Base-by-base conservation (phyloP, 2,113 vertebrate genomes). In the Menura novaehollandiae region DNA sequence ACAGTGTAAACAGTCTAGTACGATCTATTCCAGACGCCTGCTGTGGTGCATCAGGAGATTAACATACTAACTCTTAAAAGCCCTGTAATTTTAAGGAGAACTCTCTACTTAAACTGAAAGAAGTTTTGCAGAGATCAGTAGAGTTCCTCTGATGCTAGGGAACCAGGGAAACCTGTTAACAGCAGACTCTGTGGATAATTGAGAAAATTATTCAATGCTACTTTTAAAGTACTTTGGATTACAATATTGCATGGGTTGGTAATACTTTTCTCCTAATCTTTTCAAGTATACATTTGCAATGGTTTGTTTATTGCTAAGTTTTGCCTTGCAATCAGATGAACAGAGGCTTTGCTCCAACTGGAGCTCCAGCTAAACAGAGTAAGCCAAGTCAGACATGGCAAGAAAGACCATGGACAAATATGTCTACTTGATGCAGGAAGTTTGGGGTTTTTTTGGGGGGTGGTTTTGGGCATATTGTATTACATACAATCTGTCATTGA, bases 1-100 rank as follows among this genome's bases (percentile, higher is more conserved):
- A 28, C 39, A 88, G 56, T 32, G n/a, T 84, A 85, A 96, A 96
- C 88, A 83, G 51, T 55, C 82, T 90, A 47, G 64, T 23, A 59
- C 90, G 60, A 90, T 73, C 59, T 86, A 52, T 82, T 90, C 93
- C 93, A 96, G 95, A 90, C 5, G 33, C 82, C 83, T 90, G 68
- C 64, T 85, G 75, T 41, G 63, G 46, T 79, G 58, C 84, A 76
- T 72, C 39, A 63, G 33, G 20, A 93, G 47, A 96, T 91, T 55
- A 95, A 52, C 39, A 80, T 55, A 83, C 67, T 95, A 91, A 90
- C 92, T 91, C 89, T 87, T 86, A 82, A 92, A 95, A 95, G 28
- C n/a, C 56, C 62, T 91, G 37, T 78, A 94, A 91, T 94, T 93
- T 93, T 95, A 75, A 88, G 20, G 39, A 80, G 32, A 92, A 20